Evolutionary conservation across 2,113 vertebrate genomes (phyloP).

Genomic region (Calypte anna): DNA sequence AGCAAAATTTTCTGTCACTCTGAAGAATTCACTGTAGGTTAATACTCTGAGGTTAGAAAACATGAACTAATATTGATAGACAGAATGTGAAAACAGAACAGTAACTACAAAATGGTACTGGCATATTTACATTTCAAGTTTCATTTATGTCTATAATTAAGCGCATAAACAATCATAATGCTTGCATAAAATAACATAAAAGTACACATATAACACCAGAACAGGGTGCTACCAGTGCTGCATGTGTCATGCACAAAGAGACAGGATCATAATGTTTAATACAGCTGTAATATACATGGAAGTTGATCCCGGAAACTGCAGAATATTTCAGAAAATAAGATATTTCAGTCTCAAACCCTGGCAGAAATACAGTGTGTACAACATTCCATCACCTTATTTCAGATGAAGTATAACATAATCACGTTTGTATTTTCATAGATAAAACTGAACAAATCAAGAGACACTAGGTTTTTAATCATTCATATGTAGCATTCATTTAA

Average conservation of each 20-base stretch:
- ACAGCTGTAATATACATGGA: not conserved
- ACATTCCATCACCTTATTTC: conserved; percentile 20
- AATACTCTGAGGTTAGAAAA: conserved; percentile 45
- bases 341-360: conserved; percentile 30
- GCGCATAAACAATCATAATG: conserved; percentile 27
- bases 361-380: conserved; percentile 27
- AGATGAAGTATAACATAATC: not conserved
- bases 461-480: conserved; percentile 5
- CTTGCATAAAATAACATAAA: conserved; percentile 1
- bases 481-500: not conserved
- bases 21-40: conserved; percentile 47
- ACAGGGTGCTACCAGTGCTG: not conserved
- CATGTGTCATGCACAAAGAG: not conserved
- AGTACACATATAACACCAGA: conserved; percentile 5
- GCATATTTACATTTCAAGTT: conserved; percentile 48
- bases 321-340: conserved; percentile 32
- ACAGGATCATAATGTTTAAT: not conserved
- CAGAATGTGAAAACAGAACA: not conserved
- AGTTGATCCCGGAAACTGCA: conserved; percentile 21
- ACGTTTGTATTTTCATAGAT: conserved; percentile 17
- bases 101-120: conserved; percentile 39
- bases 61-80: conserved; percentile 51
- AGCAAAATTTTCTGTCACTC: conserved; percentile 16
- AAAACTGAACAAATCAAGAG: conserved; percentile 14
- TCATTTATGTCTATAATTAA: conserved; percentile 49